Conservation (phyloP, 2,797 vertebrate genomes). For the Telmatherina bonti region DNA sequence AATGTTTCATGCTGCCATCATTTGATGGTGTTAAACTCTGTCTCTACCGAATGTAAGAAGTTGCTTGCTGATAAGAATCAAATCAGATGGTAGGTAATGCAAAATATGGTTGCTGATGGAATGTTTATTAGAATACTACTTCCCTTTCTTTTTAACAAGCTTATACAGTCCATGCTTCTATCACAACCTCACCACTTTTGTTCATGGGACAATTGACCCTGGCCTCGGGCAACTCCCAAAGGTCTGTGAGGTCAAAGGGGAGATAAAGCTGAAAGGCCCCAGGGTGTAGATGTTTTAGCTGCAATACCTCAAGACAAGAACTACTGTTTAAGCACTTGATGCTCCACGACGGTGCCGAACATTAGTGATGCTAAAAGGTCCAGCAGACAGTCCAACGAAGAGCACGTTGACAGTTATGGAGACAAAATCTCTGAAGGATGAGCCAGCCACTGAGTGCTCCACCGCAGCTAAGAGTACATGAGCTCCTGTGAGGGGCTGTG, state of each 20-base stretch:
- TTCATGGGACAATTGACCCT: conserved; percentile 69
- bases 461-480: conserved; percentile 57
- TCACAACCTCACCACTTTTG: conserved; percentile 51
- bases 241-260: conserved; percentile 72
- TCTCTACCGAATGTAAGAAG: neutral
- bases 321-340: conserved; percentile 75
- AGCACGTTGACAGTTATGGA: conserved; percentile 54
- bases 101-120: neutral
- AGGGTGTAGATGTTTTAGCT: conserved; percentile 45
- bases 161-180: conserved; percentile 68
- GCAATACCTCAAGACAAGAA: conserved; percentile 20
- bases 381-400: conserved; percentile 42
- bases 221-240: conserved; percentile 68
- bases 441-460: conserved; percentile 50
- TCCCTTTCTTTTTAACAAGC: conserved; percentile 39
- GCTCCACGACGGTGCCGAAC: conserved; percentile 43
- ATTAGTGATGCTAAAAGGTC: conserved; percentile 42
- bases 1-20: neutral
- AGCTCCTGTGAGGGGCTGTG: conserved; percentile 15
- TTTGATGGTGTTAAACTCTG: neutral
- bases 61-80: neutral
- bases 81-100: neutral
- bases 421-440: conserved; percentile 39
- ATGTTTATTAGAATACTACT: conserved; percentile 18
- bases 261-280: conserved; percentile 30